Evolutionary conservation across 2,888 invertebrate species (phyloP).

Genomic region (Himalopsyche tibetana): DNA sequence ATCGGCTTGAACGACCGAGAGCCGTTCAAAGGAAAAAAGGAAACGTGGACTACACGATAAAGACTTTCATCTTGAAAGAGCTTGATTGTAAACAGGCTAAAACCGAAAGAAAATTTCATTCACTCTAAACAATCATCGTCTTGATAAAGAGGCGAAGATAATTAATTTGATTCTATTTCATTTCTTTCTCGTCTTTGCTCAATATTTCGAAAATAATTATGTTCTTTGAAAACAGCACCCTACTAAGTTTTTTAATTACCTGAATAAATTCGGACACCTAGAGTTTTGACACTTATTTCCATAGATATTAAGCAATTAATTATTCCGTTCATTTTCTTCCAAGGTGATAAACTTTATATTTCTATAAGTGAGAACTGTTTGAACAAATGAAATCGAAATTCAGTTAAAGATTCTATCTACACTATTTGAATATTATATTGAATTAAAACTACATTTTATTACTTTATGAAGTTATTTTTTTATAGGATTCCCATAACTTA

Average conservation of each 20-base stretch:
- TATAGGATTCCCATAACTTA: too few relatives aligned
- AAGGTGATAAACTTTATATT: too few relatives aligned
- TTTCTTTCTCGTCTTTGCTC: neutral
- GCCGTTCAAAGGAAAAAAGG: neutral
- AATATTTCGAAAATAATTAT: neutral
- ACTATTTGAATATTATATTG: too few relatives aligned
- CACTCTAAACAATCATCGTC: neutral
- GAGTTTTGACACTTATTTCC: too few relatives aligned
- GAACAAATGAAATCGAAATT: too few relatives aligned
- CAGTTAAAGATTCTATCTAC: too few relatives aligned
- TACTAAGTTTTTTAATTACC: constrained; percentile 1
- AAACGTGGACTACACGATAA: constrained; percentile 1
- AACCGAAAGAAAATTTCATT: neutral
- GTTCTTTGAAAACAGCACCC: neutral
- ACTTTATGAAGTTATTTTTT: too few relatives aligned
- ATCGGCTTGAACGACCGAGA: constrained; percentile 19
- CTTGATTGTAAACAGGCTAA: neutral
- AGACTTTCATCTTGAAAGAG: constrained; percentile 1
- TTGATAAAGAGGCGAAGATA: neutral
- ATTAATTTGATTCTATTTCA: neutral
- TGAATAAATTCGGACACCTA: neutral
- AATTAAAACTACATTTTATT: too few relatives aligned
- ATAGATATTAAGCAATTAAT: too few relatives aligned
- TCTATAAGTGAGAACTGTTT: too few relatives aligned
- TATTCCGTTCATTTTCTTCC: too few relatives aligned